Percentiles rank a stretch among this genome's conserved stretches.
Evolutionary conservation across 2,113 vertebrate genomes (phyloP).

Genomic region (Mionectes macconnelli): DNA sequence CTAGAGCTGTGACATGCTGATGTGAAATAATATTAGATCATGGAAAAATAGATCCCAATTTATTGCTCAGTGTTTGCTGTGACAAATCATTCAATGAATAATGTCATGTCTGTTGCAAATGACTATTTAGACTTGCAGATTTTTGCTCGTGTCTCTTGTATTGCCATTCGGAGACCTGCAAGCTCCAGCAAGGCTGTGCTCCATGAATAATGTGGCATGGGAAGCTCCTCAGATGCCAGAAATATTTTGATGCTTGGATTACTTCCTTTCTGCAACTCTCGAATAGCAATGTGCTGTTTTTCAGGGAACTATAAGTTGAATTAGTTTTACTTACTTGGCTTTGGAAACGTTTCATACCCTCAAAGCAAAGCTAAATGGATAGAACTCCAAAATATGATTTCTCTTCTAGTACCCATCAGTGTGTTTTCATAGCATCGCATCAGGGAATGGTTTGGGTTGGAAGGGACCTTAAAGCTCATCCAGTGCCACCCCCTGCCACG

Average conservation of each 20-base stretch:
- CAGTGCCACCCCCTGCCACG: neutral
- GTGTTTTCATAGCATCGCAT: neutral
- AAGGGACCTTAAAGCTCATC: neutral
- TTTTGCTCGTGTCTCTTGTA: neutral
- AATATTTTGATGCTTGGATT: neutral
- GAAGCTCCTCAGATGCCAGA: neutral
- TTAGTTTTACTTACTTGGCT: neutral
- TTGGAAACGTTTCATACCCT: neutral
- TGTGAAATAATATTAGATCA: neutral
- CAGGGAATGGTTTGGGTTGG: neutral
- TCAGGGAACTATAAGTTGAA: neutral
- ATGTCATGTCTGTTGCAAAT: neutral
- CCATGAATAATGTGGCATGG: neutral
- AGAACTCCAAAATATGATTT: neutral
- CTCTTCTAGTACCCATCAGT: neutral
- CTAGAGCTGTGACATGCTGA: neutral
- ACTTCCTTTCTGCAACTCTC: neutral
- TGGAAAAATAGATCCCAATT: neutral
- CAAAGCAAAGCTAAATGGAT: neutral
- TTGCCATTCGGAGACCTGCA: slow-evolving; percentile 25
- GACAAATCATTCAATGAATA: slow-evolving; percentile 14
- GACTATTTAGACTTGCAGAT: slow-evolving; percentile 50
- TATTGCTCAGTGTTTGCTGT: neutral
- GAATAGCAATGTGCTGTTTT: neutral
- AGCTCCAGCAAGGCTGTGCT: neutral